phyloP scores from a whole-genome alignment of 2,113 vertebrate genomes.

The Microcebus ravelobensis region DNA sequence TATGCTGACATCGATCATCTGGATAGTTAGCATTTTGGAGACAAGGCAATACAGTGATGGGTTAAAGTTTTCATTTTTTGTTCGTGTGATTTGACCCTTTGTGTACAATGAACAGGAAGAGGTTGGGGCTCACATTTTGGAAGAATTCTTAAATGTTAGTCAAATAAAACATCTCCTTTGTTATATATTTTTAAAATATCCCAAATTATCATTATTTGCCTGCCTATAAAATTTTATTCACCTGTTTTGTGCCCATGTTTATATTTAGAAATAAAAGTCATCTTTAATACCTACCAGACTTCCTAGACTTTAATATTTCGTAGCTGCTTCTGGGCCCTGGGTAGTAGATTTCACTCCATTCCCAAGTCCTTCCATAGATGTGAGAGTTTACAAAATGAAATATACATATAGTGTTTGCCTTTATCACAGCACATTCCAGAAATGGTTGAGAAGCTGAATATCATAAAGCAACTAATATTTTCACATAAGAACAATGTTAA shows the following conservation, averaged over 20 bases:
- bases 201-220: not conserved
- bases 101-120: not conserved
- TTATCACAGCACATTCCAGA: not conserved
- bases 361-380: not conserved
- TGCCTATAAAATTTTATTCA: not conserved
- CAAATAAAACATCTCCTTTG: not conserved
- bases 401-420: not conserved
- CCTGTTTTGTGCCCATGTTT: not conserved
- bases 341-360: not conserved
- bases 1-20: not conserved
- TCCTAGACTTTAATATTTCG: not conserved
- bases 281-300: not conserved
- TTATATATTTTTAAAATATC: not conserved
- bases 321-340: not conserved
- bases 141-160: conserved; percentile 16
- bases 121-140: not conserved
- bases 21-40: not conserved
- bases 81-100: not conserved
- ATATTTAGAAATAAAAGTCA: not conserved
- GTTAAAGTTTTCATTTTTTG: not conserved
- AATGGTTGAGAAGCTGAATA: not conserved
- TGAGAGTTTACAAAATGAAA: not conserved
- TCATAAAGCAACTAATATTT: conserved; percentile 18
- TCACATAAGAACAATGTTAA: not conserved
- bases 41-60: not conserved